Percentiles rank a stretch among this genome's conserved stretches.
phyloP scores from a whole-genome alignment of 1,140 invertebrate genomes.

The Drosophila carrolli region DNA sequence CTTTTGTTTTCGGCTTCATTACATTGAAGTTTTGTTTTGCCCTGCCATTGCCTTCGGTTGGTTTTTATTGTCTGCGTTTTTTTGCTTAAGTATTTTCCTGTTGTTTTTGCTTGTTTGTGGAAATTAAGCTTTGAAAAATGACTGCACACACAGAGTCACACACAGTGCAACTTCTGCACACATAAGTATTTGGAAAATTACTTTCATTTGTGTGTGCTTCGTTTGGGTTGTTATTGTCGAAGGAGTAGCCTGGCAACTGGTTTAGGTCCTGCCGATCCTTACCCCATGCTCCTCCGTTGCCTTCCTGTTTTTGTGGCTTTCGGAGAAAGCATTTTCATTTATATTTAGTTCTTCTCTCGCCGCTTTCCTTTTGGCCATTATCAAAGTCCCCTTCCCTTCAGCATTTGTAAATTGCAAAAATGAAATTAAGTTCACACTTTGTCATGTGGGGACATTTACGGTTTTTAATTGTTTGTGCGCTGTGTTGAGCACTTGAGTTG shows the following conservation, averaged over 20 bases:
- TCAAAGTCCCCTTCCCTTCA: conserved; percentile 29
- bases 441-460: conserved; percentile 82
- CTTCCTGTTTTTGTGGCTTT: conserved; percentile 65
- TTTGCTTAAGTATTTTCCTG: conserved; percentile 23
- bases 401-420: conserved; percentile 82
- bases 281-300: conserved; percentile 8
- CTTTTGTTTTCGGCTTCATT: conserved; percentile 54
- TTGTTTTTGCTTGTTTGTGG: conserved; percentile 59
- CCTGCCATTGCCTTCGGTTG: conserved; percentile 34
- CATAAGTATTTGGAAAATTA: conserved; percentile 79
- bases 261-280: conserved; percentile 6
- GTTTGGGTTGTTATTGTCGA: conserved; percentile 74
- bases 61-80: conserved; percentile 35
- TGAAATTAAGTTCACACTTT: conserved; percentile 83
- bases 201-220: conserved; percentile 77
- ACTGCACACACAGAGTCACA: conserved; percentile 31
- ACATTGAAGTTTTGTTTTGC: conserved; percentile 48
- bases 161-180: conserved; percentile 36
- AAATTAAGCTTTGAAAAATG: conserved; percentile 82
- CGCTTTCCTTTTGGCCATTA: conserved; percentile 40
- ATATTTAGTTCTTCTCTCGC: conserved; percentile 64
- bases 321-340: conserved; percentile 76
- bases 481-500: conserved; percentile 38
- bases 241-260: conserved; percentile 19
- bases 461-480: conserved; percentile 77